These are phyloP conservation scores for Hozukius guyotensis DNA, from an alignment of 2,797 vertebrate species.

Conservation along the genomic window DNA sequence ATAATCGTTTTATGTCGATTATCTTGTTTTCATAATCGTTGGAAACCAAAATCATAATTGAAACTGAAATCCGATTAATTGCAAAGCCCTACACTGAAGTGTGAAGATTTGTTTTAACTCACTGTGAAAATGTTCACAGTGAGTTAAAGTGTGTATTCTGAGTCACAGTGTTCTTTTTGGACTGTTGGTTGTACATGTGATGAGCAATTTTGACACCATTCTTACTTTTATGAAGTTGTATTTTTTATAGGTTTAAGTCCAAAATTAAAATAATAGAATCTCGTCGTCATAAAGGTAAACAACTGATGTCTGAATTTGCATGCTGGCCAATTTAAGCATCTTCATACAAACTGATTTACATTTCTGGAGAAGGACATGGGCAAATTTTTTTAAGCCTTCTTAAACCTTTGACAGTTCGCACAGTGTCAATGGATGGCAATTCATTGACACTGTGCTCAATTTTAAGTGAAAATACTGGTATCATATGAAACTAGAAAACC, in stretches of 20 bases:
- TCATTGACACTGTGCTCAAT: neutral
- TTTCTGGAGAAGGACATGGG: neutral
- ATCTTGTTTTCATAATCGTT: no score
- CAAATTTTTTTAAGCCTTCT: neutral
- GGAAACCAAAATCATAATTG: no score
- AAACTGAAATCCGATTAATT: no score
- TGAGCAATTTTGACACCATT: no score
- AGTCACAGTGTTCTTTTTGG: neutral
- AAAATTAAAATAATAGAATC: neutral
- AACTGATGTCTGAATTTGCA: neutral
- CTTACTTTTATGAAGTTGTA: neutral
- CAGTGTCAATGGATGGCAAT: neutral
- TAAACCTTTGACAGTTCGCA: neutral
- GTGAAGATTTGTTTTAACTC: neutral
- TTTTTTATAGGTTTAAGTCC: neutral
- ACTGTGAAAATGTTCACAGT: neutral
- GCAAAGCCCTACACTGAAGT: neutral
- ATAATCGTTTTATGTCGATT: no score
- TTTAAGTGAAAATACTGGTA: no score
- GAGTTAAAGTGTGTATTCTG: no score
- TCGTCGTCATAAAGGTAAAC: neutral
- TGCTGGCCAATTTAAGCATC: neutral
- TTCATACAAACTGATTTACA: neutral
- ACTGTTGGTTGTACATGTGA: neutral
- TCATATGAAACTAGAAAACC: no score